phyloP scores from a whole-genome alignment of 1,140 invertebrate genomes.

The Drosophila littoralis region DNA sequence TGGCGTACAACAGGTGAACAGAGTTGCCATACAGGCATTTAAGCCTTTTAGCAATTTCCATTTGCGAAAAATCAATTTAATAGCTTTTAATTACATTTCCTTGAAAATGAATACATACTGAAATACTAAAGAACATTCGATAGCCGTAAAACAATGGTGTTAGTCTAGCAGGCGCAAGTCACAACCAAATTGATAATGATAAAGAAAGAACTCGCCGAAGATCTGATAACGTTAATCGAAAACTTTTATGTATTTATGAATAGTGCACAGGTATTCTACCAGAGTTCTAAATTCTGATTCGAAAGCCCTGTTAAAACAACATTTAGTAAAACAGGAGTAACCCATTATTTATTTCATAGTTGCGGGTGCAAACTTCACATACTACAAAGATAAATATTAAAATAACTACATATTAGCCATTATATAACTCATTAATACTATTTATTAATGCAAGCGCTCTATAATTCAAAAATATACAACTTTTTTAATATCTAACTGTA shows the following conservation, averaged over 20 bases:
- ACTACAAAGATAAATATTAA: too few relatives aligned
- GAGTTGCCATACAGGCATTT: constrained; percentile 29
- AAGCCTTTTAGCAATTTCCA: constrained; percentile 16
- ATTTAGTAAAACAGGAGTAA: too few relatives aligned
- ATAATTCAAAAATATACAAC: background rate
- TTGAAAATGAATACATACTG: background rate
- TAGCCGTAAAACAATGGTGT: background rate
- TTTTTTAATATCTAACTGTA: constrained; percentile 9
- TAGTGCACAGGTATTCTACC: background rate
- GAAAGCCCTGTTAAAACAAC: too few relatives aligned
- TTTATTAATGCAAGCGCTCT: background rate
- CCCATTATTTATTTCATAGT: too few relatives aligned
- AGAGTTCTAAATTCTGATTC: too few relatives aligned
- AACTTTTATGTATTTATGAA: background rate
- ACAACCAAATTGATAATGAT: background rate
- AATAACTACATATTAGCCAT: too few relatives aligned
- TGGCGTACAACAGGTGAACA: constrained; percentile 70
- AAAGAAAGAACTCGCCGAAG: background rate
- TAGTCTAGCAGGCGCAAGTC: background rate
- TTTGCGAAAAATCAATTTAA: constrained; percentile 35
- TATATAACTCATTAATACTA: too few relatives aligned
- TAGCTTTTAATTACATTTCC: background rate
- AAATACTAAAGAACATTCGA: background rate
- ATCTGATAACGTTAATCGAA: constrained; percentile 11
- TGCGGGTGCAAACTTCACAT: too few relatives aligned